Evolutionary conservation across 2,888 invertebrate genomes (phyloP).

Genomic region (Dichetophora obliterata): DNA sequence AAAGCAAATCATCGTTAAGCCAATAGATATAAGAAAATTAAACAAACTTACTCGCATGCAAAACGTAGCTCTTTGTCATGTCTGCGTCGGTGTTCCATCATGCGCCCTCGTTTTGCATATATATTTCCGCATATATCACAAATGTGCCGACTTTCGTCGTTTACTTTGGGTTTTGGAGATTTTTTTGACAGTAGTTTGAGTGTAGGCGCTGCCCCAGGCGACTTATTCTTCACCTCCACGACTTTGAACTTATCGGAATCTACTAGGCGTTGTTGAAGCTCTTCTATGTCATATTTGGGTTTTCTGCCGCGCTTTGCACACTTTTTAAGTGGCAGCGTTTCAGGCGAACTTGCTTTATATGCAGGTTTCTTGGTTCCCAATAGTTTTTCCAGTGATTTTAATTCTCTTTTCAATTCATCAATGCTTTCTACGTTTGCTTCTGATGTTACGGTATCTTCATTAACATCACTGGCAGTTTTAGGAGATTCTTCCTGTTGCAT

Average conservation of each 20-base stretch:
- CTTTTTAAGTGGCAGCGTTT: neutral
- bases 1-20: neutral
- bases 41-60: slow-evolving; percentile 62
- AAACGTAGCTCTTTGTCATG: slow-evolving; percentile 61
- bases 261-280: neutral
- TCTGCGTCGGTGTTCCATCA: slow-evolving; percentile 64
- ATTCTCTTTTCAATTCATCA: neutral
- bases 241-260: neutral
- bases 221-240: neutral
- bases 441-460: slow-evolving; percentile 15
- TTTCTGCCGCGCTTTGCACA: neutral
- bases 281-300: slow-evolving; percentile 22
- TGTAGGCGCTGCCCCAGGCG: neutral
- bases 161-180: slow-evolving; percentile 25
- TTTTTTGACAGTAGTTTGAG: neutral
- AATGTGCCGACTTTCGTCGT: slow-evolving; percentile 57
- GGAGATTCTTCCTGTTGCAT: neutral
- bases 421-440: slow-evolving; percentile 14
- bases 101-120: slow-evolving; percentile 63
- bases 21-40: neutral
- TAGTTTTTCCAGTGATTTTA: neutral
- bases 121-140: slow-evolving; percentile 66
- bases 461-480: neutral
- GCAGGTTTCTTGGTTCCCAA: neutral
- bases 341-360: neutral